Evolutionary conservation across 2,113 vertebrate species (phyloP), one percentile per base, ranked within the genome.

Genomic region (Coracopsis vasa): DNA sequence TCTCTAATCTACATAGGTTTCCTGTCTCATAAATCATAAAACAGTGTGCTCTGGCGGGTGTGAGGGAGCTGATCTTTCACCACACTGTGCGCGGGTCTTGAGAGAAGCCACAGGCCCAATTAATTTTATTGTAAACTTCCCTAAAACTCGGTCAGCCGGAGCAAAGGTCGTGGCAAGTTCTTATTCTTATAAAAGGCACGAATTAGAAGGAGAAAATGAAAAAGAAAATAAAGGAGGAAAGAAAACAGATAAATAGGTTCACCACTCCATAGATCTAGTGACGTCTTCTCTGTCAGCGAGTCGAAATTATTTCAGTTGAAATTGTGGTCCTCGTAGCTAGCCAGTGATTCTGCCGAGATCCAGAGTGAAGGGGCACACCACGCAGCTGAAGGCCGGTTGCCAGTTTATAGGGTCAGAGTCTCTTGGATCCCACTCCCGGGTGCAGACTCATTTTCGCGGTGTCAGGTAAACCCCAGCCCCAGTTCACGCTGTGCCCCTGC

Each of bases 371-470:
- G 14, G 23, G 7, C 24, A 9, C 56, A 35, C 33, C 21, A 15
- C 6, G 3, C 33, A 24, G 56, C 56, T 24, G 56, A 58, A 24
- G 13, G 13, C 21, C 21, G 4, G 21, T 21, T 24, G 13, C 33
- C 33, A 35, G 33, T 58, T 58, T 58, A 15, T 58, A n/a, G 13
- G n/a, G 56, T 35, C 33, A 35, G 33, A 21, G n/a, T 58, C 33
- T 58, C 56, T 35, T 58, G 33, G n/a, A 24, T 33, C 20, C 33
- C 33, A 35, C 9, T 9, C 20, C n/a, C 56, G 24, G 6, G 6
- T 0, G 9, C 21, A 58, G 56, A 35, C 13, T 58, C 33, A 58
- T 58, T 35, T 58, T 58, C 2, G 4, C 6, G 0, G n/a, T 9
- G 6, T 35, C 33, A 58, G 33, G 21, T 35, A 35, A 58, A 35